phyloP scores from a whole-genome alignment of 2,888 invertebrate species.

The Noctua pronuba region DNA sequence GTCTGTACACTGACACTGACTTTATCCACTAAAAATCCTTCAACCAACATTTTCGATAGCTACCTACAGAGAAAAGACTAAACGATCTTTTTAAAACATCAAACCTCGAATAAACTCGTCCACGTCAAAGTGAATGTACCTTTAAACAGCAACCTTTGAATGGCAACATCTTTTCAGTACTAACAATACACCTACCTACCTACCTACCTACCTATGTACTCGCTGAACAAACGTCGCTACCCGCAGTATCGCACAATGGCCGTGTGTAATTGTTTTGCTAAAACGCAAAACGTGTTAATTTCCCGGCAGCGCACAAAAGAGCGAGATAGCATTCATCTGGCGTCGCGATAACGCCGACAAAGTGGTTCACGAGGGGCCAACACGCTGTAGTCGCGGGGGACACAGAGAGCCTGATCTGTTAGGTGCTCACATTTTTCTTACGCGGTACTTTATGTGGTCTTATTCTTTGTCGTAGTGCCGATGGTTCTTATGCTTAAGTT shows the following conservation, averaged over 20 bases:
- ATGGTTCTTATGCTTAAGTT: not conserved
- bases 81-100: slow-evolving; percentile 8
- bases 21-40: not conserved
- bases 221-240: slow-evolving; percentile 40
- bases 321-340: slow-evolving; percentile 69
- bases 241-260: slow-evolving; percentile 61
- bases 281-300: slow-evolving; percentile 71
- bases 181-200: slow-evolving; percentile 25
- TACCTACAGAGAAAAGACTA: not conserved
- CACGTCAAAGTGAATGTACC: slow-evolving; percentile 17
- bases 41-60: not conserved
- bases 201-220: slow-evolving; percentile 16
- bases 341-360: slow-evolving; percentile 67
- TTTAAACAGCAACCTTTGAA: slow-evolving; percentile 23
- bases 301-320: slow-evolving; percentile 67
- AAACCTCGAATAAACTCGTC: slow-evolving; percentile 6
- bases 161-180: slow-evolving; percentile 21
- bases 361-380: slow-evolving; percentile 63
- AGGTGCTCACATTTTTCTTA: not conserved
- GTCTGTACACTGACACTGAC: not conserved
- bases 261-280: slow-evolving; percentile 69
- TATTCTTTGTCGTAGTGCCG: not conserved
- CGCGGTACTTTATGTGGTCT: not conserved
- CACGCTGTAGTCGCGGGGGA: slow-evolving; percentile 2
- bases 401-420: slow-evolving; percentile 27